These are phyloP conservation scores for Guaruba guarouba DNA, from an alignment of 2,113 vertebrate species.

Conservation along the genomic window DNA sequence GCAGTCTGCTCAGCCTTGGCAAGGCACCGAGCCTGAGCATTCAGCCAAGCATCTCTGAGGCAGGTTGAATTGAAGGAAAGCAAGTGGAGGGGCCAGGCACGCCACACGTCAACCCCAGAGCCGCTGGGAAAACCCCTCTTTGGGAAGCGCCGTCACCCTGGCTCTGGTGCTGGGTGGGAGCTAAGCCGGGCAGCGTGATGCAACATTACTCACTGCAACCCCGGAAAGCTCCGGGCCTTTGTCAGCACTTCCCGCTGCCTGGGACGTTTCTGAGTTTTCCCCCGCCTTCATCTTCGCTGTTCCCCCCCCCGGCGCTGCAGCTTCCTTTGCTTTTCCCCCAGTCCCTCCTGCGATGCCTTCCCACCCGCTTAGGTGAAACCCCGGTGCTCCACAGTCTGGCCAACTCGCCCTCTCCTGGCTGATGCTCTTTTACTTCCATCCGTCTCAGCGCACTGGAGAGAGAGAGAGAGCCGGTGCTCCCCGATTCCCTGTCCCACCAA, in stretches of 20 bases:
- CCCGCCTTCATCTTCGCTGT: not conserved
- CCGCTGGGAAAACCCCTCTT: slow-evolving; percentile 5
- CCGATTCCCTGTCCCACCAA: not conserved
- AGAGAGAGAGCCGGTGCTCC: not conserved
- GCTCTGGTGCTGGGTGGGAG: not conserved
- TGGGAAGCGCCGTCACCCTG: not conserved
- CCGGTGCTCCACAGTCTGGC: not conserved
- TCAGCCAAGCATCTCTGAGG: fast-evolving
- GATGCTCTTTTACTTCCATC: not conserved
- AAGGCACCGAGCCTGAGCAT: not conserved
- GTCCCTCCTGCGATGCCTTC: not conserved
- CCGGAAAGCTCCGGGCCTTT: not conserved
- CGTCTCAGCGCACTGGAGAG: not conserved
- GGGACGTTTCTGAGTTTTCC: not conserved
- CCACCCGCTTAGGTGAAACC: not conserved
- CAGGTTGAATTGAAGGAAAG: not conserved
- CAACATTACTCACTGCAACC: slow-evolving; percentile 8
- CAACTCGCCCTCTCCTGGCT: not conserved
- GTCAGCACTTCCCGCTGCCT: slow-evolving; percentile 9
- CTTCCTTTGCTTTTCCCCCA: not conserved
- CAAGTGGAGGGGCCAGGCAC: not conserved
- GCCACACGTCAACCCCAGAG: not conserved
- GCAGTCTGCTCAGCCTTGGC: not conserved
- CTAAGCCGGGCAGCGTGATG: not conserved
- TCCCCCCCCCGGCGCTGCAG: not conserved